phyloP scores from a whole-genome alignment of 1,140 invertebrate species.

The Drosophila hydei region DNA sequence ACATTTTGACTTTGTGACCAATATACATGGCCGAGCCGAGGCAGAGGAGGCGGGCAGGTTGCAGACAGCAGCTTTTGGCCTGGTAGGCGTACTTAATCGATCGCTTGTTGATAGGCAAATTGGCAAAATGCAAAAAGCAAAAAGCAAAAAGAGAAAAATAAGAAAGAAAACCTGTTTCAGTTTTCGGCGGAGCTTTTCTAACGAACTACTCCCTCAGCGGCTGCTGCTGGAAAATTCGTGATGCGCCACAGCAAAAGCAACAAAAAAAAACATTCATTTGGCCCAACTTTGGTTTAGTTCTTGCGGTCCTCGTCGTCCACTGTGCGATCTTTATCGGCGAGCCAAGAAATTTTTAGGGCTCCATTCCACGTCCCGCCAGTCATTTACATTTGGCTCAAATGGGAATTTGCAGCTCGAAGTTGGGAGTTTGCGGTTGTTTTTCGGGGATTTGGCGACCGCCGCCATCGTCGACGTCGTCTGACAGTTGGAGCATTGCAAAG shows the following conservation, averaged over 20 bases:
- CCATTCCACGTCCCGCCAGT: constrained; percentile 65
- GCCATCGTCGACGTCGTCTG: constrained; percentile 42
- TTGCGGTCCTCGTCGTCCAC: constrained; percentile 61
- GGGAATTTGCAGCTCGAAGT: constrained; percentile 53
- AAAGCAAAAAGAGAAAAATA: not conserved
- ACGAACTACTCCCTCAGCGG: constrained; percentile 36
- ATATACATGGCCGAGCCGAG: constrained; percentile 49
- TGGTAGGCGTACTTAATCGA: constrained; percentile 83
- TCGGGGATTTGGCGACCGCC: constrained; percentile 32
- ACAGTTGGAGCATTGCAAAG: constrained; percentile 83
- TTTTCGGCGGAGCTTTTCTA: constrained; percentile 33
- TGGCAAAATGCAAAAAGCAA: constrained; percentile 69
- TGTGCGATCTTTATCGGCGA: constrained; percentile 76
- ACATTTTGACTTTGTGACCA: constrained; percentile 83
- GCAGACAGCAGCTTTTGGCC: constrained; percentile 34
- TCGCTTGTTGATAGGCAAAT: constrained; percentile 84
- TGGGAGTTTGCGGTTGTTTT: constrained; percentile 10
- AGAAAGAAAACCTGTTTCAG: constrained; percentile 65
- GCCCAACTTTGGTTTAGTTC: constrained; percentile 71
- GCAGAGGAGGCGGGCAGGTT: constrained; percentile 11
- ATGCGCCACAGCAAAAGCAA: constrained; percentile 50
- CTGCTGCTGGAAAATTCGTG: constrained; percentile 69
- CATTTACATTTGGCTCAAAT: constrained; percentile 72
- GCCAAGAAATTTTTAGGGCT: constrained; percentile 74
- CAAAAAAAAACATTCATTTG: constrained; percentile 41